Evolutionary conservation across 1,140 invertebrate species (phyloP), one percentile per base, ranked within the genome.

Genomic region (Drosophila nigromelanica): DNA sequence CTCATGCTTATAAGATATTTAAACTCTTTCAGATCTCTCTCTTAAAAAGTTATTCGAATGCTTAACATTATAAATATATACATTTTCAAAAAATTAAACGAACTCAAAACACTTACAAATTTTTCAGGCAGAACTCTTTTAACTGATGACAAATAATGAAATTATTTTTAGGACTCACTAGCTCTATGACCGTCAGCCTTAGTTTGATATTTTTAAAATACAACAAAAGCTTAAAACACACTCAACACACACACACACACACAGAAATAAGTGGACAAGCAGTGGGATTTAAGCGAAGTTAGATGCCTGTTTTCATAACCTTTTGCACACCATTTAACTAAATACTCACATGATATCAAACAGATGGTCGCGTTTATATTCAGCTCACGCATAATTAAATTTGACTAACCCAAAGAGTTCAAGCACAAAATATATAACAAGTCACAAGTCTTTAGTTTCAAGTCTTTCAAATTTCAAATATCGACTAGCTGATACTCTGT

Each of bases 271-370:
- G 33, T 35, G 33, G 8, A 35, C 5, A 33, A 7, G 33, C 7
- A 35, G 7, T 10, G 33, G 8, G 33, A 10, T 35, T 35, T 35
- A 8, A 10, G 33, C 30, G 0, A 40, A 40, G 37, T 40, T 40
- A 5, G 21, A n/a, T n/a, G 27, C 21, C 7, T 40, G 15, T 27
- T 55, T 7, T 27, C 12, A 48, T 42, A 56, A 50, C 48, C 39
- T 27, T 73, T 73, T 47, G 64, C 71, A 73, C 56, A 11, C 51
- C 45, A 73, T 73, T 73, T 61, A 61, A 55, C 71, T 69, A 73
- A 73, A 73, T 35, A 69, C 71, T 59, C 70, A 47, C 47, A 61
- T 55, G 71, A 50, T 73, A 50, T 71, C 27, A 51, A 55, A 37
- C 51, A 61, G 55, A 48, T 73, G 50, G 56, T 27, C 27, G 50